Percentiles rank a stretch among this genome's conserved stretches.
phyloP scores from a whole-genome alignment of 2,888 invertebrate species.

The Xestia xanthographa region DNA sequence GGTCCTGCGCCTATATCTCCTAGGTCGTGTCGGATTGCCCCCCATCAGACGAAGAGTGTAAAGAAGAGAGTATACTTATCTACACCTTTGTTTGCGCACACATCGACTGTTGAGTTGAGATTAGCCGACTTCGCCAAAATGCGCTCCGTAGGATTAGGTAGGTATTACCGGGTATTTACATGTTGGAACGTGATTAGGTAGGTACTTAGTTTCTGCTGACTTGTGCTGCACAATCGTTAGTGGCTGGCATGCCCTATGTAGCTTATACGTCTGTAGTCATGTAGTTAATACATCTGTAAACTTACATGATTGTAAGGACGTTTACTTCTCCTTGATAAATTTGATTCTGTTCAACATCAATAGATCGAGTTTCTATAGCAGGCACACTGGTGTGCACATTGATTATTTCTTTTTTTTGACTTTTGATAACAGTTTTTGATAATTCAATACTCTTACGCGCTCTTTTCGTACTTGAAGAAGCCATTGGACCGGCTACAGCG shows the following conservation, averaged over 20 bases:
- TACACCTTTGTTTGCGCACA: not conserved
- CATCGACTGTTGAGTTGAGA: too few relatives aligned
- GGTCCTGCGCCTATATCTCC: not conserved
- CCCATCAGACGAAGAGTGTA: not conserved
- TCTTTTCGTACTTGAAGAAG: constrained; percentile 74
- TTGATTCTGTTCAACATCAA: constrained; percentile 80
- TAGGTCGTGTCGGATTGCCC: not conserved
- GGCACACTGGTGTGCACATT: constrained; percentile 84
- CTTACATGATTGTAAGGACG: constrained; percentile 83
- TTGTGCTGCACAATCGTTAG: not conserved
- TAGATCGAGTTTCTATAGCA: constrained; percentile 76
- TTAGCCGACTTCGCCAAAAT: not conserved
- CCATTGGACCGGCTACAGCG: constrained; percentile 80
- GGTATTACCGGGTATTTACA: not conserved
- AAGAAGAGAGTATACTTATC: not conserved
- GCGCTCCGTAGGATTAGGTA: not conserved
- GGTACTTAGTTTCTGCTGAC: not conserved
- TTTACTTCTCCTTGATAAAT: constrained; percentile 84
- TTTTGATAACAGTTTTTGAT: constrained; percentile 71
- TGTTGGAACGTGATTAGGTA: not conserved
- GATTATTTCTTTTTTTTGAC: constrained; percentile 79
- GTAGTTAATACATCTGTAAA: not conserved
- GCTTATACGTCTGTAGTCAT: not conserved
- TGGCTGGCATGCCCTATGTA: not conserved
- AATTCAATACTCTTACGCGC: constrained; percentile 80